Evolutionary conservation across 2,113 vertebrate genomes (phyloP).

Genomic region (Nematolebias whitei): DNA sequence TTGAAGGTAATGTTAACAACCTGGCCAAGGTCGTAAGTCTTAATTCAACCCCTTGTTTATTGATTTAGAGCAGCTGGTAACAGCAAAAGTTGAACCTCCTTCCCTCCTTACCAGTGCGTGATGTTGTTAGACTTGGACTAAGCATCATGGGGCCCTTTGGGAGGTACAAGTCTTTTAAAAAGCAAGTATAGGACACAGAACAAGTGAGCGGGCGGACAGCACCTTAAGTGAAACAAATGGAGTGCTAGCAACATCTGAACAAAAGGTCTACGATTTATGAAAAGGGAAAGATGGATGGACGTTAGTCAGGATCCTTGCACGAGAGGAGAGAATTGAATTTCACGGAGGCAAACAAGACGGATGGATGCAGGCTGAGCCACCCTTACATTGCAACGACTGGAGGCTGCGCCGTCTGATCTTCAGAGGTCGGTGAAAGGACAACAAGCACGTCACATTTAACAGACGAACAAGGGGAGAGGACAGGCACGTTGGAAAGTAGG

Average conservation of each 20-base stretch:
- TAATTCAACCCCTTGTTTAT: constrained; percentile 62
- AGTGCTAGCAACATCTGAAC: constrained; percentile 29
- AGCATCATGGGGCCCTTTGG: constrained; percentile 25
- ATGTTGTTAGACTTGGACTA: constrained; percentile 52
- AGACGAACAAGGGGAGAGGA: constrained; percentile 48
- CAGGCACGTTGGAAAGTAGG: constrained; percentile 59
- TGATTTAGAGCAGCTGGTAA: constrained; percentile 50
- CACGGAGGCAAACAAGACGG: constrained; percentile 58
- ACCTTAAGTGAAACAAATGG: constrained; percentile 56
- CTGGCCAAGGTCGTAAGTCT: constrained; percentile 42
- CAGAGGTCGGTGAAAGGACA: constrained; percentile 38
- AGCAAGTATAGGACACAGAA: constrained; percentile 14
- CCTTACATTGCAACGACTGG: constrained; percentile 7
- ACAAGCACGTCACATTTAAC: constrained; percentile 51
- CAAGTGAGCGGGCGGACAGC: background rate
- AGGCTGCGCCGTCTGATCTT: constrained; percentile 39
- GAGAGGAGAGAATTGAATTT: constrained; percentile 61
- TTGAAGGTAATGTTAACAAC: constrained; percentile 48
- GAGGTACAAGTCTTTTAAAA: constrained; percentile 32
- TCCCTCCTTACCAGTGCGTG: constrained; percentile 13
- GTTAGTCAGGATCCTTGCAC: constrained; percentile 30
- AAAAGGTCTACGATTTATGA: constrained; percentile 43
- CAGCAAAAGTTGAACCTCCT: constrained; percentile 42
- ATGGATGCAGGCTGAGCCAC: constrained; percentile 50
- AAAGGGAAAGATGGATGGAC: constrained; percentile 54